phyloP scores from a whole-genome alignment of 2,797 vertebrate genomes.

The Sebastes ruberrimus region DNA sequence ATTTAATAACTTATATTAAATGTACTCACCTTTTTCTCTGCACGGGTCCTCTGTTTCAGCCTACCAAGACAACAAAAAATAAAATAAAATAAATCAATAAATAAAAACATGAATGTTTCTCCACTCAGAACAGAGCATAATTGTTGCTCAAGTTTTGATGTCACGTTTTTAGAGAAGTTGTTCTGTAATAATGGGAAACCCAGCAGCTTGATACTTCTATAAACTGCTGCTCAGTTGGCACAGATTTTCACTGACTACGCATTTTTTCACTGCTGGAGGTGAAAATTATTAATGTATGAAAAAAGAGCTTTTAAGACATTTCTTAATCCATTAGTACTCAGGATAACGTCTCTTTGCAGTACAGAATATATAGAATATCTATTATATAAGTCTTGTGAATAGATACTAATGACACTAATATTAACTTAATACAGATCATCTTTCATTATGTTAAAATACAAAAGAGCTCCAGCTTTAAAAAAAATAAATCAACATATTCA shows the following conservation, averaged over 20 bases:
- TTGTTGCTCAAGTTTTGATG: neutral
- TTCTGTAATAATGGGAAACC: constrained; percentile 13
- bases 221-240: neutral
- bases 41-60: constrained; percentile 5
- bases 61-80: constrained; percentile 23
- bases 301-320: neutral
- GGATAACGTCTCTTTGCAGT: neutral
- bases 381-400: neutral
- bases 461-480: neutral
- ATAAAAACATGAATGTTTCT: neutral
- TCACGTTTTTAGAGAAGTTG: constrained; percentile 6
- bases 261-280: neutral
- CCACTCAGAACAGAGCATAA: neutral
- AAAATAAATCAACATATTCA: neutral
- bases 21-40: constrained; percentile 48
- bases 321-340: too few relatives aligned
- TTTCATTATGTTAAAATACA: neutral
- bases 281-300: neutral
- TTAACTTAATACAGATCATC: neutral
- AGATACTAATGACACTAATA: neutral
- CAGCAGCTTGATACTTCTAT: neutral
- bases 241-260: neutral
- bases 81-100: neutral
- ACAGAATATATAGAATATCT: neutral
- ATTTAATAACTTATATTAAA: neutral